phyloP scores from a whole-genome alignment of 2,888 invertebrate species.

The Caenorhabditis sp. region DNA sequence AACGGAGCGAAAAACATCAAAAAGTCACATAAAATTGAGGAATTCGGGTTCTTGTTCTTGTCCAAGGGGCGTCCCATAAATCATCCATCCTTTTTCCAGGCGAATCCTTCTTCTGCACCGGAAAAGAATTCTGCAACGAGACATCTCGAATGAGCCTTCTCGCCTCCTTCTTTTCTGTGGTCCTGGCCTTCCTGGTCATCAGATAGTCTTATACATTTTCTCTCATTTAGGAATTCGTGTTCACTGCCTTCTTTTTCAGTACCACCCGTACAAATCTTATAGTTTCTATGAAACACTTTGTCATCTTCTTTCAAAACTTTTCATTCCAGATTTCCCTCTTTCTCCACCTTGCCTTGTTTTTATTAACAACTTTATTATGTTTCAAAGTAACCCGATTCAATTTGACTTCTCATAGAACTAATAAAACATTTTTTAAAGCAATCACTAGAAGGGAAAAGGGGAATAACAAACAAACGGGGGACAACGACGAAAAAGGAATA shows the following conservation, averaged over 20 bases:
- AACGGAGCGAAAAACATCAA: slow-evolving; percentile 8
- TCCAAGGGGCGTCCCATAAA: not conserved
- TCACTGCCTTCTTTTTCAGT: slow-evolving; percentile 42
- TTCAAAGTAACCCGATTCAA: slow-evolving; percentile 25
- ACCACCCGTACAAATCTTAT: slow-evolving; percentile 35
- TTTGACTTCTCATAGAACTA: not conserved
- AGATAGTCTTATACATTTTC: slow-evolving; percentile 23
- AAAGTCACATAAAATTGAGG: slow-evolving; percentile 10
- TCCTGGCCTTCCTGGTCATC: slow-evolving; percentile 36
- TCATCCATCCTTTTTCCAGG: slow-evolving; percentile 62
- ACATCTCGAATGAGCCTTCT: slow-evolving; percentile 41
- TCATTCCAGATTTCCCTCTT: slow-evolving; percentile 3
- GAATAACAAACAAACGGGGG: slow-evolving; percentile 20
- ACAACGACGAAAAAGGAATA: not conserved
- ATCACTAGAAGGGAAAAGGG: not conserved
- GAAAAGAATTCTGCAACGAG: slow-evolving; percentile 73
- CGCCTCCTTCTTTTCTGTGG: slow-evolving; percentile 34
- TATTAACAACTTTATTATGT: slow-evolving; percentile 6
- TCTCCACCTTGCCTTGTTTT: slow-evolving; percentile 26
- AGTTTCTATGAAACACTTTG: slow-evolving; percentile 48
- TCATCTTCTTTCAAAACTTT: not conserved
- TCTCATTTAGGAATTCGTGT: slow-evolving; percentile 38
- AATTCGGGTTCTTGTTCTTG: not conserved
- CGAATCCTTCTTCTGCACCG: slow-evolving; percentile 77
- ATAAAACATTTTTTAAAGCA: slow-evolving; percentile 16